Conservation (phyloP, 2,113 vertebrate species). For the Ursus arctos region DNA sequence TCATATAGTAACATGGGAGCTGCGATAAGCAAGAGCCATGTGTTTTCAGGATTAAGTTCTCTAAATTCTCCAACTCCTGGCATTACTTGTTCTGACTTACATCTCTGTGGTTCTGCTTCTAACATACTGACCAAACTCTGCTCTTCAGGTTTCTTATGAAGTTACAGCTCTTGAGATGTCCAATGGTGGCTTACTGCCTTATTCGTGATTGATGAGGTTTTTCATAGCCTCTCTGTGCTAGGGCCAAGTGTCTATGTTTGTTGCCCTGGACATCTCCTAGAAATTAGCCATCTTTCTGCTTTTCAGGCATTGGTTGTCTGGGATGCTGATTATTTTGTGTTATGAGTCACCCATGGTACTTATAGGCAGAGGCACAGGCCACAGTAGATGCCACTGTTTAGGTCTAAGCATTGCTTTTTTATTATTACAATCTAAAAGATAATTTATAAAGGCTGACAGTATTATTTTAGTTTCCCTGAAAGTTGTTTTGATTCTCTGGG, state of each 20-base stretch:
- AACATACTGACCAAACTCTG: neutral
- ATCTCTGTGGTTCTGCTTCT: conserved; percentile 12
- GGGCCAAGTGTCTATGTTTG: neutral
- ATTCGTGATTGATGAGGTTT: neutral
- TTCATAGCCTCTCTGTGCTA: neutral
- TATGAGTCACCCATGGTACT: neutral
- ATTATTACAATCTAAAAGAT: neutral
- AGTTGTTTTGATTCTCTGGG: conserved; percentile 60
- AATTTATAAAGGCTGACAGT: conserved; percentile 51
- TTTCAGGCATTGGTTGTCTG: neutral
- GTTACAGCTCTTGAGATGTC: conserved; percentile 24
- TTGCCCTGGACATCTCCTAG: neutral
- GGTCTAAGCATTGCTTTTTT: neutral
- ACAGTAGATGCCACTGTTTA: neutral
- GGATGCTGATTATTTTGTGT: neutral
- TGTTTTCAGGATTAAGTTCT: neutral
- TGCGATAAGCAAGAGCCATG: neutral
- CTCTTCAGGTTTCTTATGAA: neutral
- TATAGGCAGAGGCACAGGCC: neutral
- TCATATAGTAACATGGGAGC: neutral
- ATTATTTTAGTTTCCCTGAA: conserved; percentile 55
- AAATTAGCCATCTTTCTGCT: neutral
- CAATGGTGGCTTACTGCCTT: neutral
- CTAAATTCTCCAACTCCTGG: neutral
- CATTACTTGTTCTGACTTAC: neutral